Evolutionary conservation across 2,113 vertebrate species (phyloP).

Genomic region (Gallinago media): DNA sequence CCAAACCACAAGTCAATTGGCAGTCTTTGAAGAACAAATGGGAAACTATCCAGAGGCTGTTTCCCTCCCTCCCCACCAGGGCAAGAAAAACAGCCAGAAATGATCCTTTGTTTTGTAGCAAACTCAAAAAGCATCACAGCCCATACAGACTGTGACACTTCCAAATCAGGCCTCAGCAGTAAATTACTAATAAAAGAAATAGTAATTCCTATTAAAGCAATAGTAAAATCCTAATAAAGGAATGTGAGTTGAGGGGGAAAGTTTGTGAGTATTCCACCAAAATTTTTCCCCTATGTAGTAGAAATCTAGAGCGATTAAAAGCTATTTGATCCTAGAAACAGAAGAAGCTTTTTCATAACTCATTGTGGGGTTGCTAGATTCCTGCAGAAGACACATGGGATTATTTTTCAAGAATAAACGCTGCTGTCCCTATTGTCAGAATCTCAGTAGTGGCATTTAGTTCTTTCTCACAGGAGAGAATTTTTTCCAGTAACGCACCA

Average conservation of each 20-base stretch:
- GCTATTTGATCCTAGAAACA: background rate
- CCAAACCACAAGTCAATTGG: background rate
- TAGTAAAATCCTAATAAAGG: background rate
- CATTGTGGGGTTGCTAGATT: background rate
- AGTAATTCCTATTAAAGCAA: background rate
- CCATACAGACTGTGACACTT: background rate
- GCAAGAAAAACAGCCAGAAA: background rate
- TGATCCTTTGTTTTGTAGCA: background rate
- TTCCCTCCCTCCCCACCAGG: background rate
- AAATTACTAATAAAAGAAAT: background rate
- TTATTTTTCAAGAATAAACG: background rate
- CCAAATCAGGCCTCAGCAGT: background rate
- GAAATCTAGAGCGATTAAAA: background rate
- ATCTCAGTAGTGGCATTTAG: background rate
- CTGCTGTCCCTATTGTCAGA: background rate
- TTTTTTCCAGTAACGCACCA: background rate
- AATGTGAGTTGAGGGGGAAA: background rate
- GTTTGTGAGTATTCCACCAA: background rate
- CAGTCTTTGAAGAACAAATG: slow-evolving; percentile 8
- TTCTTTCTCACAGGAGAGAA: background rate
- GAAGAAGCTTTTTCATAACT: background rate
- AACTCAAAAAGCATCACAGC: background rate
- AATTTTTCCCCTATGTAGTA: background rate
- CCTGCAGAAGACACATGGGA: background rate
- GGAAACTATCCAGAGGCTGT: background rate